phyloP scores from a whole-genome alignment of 1,140 invertebrate species.

The Plutomurus gul region DNA sequence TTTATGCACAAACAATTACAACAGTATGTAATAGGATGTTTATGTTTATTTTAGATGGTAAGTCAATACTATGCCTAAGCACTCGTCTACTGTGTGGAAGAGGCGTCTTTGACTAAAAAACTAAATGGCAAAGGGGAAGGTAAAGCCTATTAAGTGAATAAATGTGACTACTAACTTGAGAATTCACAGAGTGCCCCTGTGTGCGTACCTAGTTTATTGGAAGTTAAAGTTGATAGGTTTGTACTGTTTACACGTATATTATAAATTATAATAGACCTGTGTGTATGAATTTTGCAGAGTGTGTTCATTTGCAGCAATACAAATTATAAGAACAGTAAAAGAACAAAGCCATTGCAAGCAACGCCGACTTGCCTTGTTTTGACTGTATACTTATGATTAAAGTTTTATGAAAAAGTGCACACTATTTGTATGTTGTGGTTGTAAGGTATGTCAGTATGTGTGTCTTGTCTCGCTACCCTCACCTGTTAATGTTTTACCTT shows the following conservation, averaged over 20 bases:
- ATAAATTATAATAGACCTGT: background rate
- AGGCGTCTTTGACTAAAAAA: background rate
- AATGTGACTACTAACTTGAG: background rate
- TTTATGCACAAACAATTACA: background rate
- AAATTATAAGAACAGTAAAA: too few species aligned
- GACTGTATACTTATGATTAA: too few species aligned
- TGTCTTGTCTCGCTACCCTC: background rate
- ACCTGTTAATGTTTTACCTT: conserved; percentile 18
- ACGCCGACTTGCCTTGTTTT: too few species aligned
- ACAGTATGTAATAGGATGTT: background rate
- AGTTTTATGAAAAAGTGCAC: too few species aligned
- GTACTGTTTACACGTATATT: too few species aligned
- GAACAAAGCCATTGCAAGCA: too few species aligned
- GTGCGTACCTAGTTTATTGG: background rate
- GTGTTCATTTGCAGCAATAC: too few species aligned
- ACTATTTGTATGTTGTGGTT: too few species aligned
- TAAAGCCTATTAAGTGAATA: conserved; percentile 11
- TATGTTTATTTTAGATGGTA: conserved; percentile 15
- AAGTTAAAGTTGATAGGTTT: background rate
- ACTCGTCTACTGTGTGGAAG: background rate
- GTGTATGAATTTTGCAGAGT: too few species aligned
- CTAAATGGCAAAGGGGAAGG: background rate
- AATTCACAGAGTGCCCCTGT: background rate
- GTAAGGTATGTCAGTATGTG: too few species aligned
- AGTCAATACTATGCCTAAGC: background rate